phyloP scores from a whole-genome alignment of 2,888 invertebrate species.

The Nineta flava region DNA sequence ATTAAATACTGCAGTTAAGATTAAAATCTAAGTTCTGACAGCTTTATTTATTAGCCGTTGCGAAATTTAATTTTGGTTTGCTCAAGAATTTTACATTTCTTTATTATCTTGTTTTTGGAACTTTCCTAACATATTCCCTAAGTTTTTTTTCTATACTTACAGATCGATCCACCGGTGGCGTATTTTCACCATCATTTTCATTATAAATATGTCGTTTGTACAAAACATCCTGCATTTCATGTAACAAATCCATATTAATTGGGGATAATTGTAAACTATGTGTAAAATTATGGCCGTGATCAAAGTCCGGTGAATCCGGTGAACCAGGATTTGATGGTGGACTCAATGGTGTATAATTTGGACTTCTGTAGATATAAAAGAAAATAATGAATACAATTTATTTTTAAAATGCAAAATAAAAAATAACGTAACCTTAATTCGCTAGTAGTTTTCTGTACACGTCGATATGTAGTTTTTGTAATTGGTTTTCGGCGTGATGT shows the following conservation, averaged over 20 bases:
- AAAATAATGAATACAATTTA: neutral
- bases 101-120: neutral
- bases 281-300: slow-evolving; percentile 23
- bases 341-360: slow-evolving; percentile 24
- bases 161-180: slow-evolving; percentile 45
- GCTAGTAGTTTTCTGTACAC: slow-evolving; percentile 22
- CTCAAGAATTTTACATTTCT: neutral
- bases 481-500: slow-evolving; percentile 28
- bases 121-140: neutral
- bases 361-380: slow-evolving; percentile 1
- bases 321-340: slow-evolving; percentile 35
- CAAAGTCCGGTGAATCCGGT: slow-evolving; percentile 30
- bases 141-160: slow-evolving; percentile 29
- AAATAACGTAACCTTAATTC: slow-evolving; percentile 19
- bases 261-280: slow-evolving; percentile 28
- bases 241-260: slow-evolving; percentile 42
- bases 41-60: neutral
- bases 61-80: neutral
- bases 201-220: slow-evolving; percentile 24
- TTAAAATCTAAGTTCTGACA: too few species aligned
- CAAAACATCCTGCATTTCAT: slow-evolving; percentile 46
- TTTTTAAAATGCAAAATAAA: neutral
- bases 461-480: slow-evolving; percentile 24
- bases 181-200: slow-evolving; percentile 17
- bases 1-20: too few species aligned